These are phyloP conservation scores for Rhynchopsitta pachyrhyncha DNA, from an alignment of 2,113 vertebrate genomes.

Conservation along the genomic window DNA sequence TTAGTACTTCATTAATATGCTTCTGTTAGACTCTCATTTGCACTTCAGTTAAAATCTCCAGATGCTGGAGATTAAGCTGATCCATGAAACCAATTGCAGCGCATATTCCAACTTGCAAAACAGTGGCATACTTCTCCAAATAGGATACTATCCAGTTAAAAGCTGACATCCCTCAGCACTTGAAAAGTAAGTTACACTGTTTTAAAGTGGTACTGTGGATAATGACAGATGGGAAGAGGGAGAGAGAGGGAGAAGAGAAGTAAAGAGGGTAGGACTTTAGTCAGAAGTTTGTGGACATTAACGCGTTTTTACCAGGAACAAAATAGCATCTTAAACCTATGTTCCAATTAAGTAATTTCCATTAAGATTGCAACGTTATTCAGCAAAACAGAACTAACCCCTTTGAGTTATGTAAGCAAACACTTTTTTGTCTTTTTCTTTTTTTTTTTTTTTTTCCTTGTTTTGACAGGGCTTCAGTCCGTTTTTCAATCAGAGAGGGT, in stretches of 20 bases:
- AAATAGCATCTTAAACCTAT: neutral
- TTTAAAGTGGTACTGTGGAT: neutral
- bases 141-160: neutral
- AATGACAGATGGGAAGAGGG: neutral
- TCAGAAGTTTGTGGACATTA: neutral
- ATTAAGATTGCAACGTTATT: neutral
- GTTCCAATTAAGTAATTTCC: neutral
- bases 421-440: neutral
- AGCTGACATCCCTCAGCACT: neutral
- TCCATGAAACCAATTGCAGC: neutral
- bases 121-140: neutral
- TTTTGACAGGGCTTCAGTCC: neutral
- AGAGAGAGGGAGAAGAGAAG: neutral
- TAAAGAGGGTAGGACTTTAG: neutral
- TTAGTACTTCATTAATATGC: slow-evolving; percentile 49
- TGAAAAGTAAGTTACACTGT: neutral
- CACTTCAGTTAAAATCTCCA: slow-evolving; percentile 60
- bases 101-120: neutral
- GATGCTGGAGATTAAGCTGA: slow-evolving; percentile 28
- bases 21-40: slow-evolving; percentile 40
- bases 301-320: neutral
- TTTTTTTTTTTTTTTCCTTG: neutral
- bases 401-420: neutral
- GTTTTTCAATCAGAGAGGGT: neutral
- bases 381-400: neutral